Evolutionary conservation across 92 coral and sea anemone genomes (phyloP).

Genomic region (Paramuricea clavata): DNA sequence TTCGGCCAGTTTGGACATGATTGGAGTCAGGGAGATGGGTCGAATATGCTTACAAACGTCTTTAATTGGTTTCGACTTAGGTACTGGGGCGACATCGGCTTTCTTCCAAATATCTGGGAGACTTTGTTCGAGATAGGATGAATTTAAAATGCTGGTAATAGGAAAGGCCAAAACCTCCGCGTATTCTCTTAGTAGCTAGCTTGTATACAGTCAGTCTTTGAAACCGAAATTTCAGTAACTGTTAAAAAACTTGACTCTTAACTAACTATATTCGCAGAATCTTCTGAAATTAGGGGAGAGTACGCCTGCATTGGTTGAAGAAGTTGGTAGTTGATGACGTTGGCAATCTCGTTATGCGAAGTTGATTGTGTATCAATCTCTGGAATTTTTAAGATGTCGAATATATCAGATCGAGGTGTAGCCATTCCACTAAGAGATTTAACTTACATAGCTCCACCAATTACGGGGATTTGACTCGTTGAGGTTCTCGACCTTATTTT

Average conservation of each 20-base stretch:
- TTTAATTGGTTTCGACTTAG: conserved; percentile 56
- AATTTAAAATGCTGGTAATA: too few relatives aligned
- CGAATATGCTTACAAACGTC: conserved; percentile 57
- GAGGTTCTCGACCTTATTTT: neutral
- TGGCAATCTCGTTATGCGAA: neutral
- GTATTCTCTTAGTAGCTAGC: too few relatives aligned
- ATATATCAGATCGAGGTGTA: neutral
- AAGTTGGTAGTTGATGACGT: neutral
- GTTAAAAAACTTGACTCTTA: too few relatives aligned
- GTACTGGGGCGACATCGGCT: conserved; percentile 55
- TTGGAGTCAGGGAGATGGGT: conserved; percentile 65
- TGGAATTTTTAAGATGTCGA: neutral
- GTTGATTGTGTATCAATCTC: neutral
- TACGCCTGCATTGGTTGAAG: neutral
- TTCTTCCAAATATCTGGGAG: too few relatives aligned
- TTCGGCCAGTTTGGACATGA: conserved; percentile 53
- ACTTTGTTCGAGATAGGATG: too few relatives aligned
- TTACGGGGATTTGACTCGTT: neutral
- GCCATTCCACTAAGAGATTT: neutral
- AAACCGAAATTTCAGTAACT: too few relatives aligned
- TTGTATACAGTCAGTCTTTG: too few relatives aligned
- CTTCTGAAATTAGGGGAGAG: neutral
- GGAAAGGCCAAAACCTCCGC: too few relatives aligned
- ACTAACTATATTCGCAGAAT: too few relatives aligned
- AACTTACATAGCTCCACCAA: neutral